Conservation (phyloP, 2,888 invertebrate genomes). For the Nesidiocoris tenuis region DNA sequence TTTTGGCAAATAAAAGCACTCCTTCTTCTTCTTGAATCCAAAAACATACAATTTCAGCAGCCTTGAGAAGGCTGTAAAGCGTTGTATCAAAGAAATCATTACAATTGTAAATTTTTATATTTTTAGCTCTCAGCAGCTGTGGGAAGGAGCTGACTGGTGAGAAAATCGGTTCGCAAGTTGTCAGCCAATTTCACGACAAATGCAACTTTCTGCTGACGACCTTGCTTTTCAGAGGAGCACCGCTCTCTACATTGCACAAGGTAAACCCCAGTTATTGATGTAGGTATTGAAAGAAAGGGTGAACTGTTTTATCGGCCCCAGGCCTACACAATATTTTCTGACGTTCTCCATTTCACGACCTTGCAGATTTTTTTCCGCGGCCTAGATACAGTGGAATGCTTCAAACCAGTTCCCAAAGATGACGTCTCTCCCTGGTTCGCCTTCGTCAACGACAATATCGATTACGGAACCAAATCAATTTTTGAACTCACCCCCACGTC, state of each 20-base stretch:
- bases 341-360: no score
- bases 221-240: conserved; percentile 71
- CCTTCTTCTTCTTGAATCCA: no score
- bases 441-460: conserved; percentile 54
- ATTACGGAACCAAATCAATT: conserved; percentile 55
- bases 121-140: conserved; percentile 58
- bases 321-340: no score
- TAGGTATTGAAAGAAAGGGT: no score
- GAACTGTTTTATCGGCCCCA: no score
- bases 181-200: conserved; percentile 80
- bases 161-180: conserved; percentile 62
- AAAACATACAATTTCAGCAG: no score
- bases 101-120: no score
- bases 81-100: no score
- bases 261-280: no score
- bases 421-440: conserved; percentile 50
- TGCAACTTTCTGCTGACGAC: conserved; percentile 76
- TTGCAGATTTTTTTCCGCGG: conserved; percentile 60
- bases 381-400: conserved; percentile 56
- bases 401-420: conserved; percentile 47
- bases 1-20: no score
- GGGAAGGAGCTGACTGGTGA: conserved; percentile 61
- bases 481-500: conserved; percentile 59
- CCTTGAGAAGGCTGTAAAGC: no score
- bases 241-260: conserved; percentile 73